Percentiles rank a stretch among this genome's conserved stretches.
Conservation (phyloP, 2,888 invertebrate species). For the Lamellibrachia columna region DNA sequence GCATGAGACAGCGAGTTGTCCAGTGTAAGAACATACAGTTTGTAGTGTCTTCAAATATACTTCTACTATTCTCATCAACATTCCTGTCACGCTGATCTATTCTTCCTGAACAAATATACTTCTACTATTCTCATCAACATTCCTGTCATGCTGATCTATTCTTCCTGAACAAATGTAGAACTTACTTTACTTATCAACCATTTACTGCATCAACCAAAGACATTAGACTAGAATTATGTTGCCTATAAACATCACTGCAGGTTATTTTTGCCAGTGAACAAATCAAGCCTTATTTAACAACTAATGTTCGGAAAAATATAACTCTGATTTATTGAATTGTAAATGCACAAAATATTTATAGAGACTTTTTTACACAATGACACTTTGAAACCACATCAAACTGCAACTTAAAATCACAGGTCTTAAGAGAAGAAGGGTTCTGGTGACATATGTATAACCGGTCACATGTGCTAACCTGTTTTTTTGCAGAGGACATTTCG, state of each 20-base stretch:
- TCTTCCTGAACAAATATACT: neutral
- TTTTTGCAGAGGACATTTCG: neutral
- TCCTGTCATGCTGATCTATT: neutral
- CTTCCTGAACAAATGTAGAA: neutral
- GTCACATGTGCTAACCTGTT: neutral
- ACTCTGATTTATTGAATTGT: too few species aligned
- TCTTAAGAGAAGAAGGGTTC: neutral
- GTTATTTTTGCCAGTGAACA: too few species aligned
- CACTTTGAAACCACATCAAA: too few species aligned
- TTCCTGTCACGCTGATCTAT: neutral
- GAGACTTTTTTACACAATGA: too few species aligned
- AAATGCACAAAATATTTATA: neutral
- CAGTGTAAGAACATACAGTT: neutral
- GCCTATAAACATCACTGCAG: too few species aligned
- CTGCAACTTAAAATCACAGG: too few species aligned
- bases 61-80: neutral
- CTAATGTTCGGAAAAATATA: too few species aligned
- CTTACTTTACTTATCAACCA: too few species aligned
- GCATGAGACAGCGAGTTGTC: neutral
- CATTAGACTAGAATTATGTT: too few species aligned
- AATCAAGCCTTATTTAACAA: too few species aligned
- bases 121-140: too few species aligned
- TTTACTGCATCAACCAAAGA: too few species aligned
- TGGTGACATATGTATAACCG: neutral
- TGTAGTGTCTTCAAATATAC: neutral